A percentile compares a stretch with the other conserved stretches of the same genome.
Evolutionary conservation across 2,113 vertebrate species (phyloP).

Genomic region (Chunga burmeisteri): DNA sequence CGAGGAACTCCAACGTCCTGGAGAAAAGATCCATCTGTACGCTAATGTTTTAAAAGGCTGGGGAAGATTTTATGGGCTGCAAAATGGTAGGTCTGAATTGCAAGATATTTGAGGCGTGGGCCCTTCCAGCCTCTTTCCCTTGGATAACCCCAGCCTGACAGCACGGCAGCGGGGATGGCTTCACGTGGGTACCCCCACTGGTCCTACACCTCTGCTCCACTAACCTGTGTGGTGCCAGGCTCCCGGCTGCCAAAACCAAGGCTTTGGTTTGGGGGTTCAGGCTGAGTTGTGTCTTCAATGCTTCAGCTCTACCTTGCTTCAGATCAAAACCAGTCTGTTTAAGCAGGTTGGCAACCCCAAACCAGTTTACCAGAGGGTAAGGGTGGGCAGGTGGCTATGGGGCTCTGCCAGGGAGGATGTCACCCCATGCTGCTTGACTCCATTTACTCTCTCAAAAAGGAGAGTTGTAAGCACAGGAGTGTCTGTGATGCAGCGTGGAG

Average conservation of each 20-base stretch:
- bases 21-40: neutral
- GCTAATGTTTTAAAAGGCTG: neutral
- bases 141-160: neutral
- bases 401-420: neutral
- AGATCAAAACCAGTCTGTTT: neutral
- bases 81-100: neutral
- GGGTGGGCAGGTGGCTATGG: neutral
- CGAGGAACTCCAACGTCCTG: neutral
- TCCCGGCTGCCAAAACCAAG: neutral
- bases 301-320: neutral
- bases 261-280: neutral
- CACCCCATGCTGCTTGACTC: neutral
- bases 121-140: neutral
- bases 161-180: fast-evolving
- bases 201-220: neutral
- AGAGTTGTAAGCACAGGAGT: neutral
- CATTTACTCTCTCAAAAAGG: neutral
- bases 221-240: neutral
- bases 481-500: neutral
- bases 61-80: neutral
- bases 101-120: neutral
- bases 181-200: neutral
- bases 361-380: neutral
- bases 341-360: neutral
- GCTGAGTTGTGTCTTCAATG: neutral